These are phyloP conservation scores for Forbesichthys papilliferus DNA, from an alignment of 2,113 vertebrate species.

Conservation along the genomic window DNA sequence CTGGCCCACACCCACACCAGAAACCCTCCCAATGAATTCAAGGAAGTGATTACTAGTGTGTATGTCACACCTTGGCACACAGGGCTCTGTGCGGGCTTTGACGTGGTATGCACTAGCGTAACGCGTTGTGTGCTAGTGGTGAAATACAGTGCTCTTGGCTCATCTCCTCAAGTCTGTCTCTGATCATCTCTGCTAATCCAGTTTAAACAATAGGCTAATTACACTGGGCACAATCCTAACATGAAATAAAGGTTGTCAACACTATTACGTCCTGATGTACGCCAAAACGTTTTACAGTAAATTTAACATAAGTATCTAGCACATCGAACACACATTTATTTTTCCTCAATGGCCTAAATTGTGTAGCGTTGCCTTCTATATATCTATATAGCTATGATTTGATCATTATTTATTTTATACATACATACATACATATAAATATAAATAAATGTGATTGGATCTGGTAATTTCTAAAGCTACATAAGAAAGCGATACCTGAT, in stretches of 20 bases:
- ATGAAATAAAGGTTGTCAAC: background rate
- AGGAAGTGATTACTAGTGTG: slow-evolving; percentile 8
- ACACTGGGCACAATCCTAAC: background rate
- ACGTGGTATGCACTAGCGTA: too few species aligned
- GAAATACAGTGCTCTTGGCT: too few species aligned
- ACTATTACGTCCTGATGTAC: background rate
- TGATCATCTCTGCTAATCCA: slow-evolving; percentile 26
- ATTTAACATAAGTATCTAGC: background rate
- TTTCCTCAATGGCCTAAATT: background rate
- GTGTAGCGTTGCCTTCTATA: background rate
- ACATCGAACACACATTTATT: background rate
- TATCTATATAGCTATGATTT: background rate
- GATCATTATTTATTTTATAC: background rate
- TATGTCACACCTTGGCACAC: background rate
- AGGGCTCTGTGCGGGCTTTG: too few species aligned
- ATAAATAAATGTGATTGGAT: background rate
- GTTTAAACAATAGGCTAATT: slow-evolving; percentile 13
- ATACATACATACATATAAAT: too few species aligned
- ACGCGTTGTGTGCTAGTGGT: too few species aligned
- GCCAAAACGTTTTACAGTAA: background rate
- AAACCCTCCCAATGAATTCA: slow-evolving; percentile 2
- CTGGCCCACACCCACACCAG: background rate
- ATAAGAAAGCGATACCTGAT: too few species aligned
- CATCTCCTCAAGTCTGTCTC: background rate
- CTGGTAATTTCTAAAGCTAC: background rate